Evolutionary conservation across 2,888 invertebrate species (phyloP), one percentile per base, ranked within the genome.

Genomic region (Pheosia gnoma): DNA sequence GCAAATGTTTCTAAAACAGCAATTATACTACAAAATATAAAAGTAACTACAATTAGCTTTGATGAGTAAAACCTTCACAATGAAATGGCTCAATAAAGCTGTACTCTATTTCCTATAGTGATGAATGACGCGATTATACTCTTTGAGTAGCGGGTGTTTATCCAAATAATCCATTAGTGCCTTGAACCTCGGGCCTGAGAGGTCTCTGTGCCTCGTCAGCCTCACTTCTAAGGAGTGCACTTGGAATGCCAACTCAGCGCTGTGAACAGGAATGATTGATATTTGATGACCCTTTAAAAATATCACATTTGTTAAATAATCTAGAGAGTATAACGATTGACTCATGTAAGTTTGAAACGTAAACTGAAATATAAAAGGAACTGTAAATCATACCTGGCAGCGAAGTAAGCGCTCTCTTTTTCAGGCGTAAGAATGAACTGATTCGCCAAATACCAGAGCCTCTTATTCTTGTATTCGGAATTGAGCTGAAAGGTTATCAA

Each of bases 181-280:
- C 62, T 82, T 86, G 78, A 90, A 95, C 45, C 94, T 84, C 0
- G 89, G 85, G 0, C 90, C 91, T 0, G 95, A 95, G 13, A 95
- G 86, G 58, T 95, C 95, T 62, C 90, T 90, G 75, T 95, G 95
- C 3, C 96, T 90, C 1, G 94, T 90, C 65, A 96, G 81, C 38
- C 95, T 90, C 10, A 95, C 94, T 69, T 96, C 96, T 45, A 96
- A 78, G 0, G 95, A 90, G 62, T 95, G 95, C 57, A 96, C 92
- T 78, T 84, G 80, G 83, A 94, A 94, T 0, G 90, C 83, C 57
- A 94, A 73, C 57, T 91, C 90, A 10, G 93, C 93, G 65, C 93
- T 93, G 81, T 1, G 37, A 60, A 63, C n/a, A 37, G 9, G 52
- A 52, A 13, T 9, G 1, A n/a, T 13, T 25, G 51, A 51, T 13